A percentile compares a stretch with the other conserved stretches of the same genome.
These are phyloP conservation scores for Sparus aurata DNA, from an alignment of 2,797 vertebrate species.

Conservation along the genomic window DNA sequence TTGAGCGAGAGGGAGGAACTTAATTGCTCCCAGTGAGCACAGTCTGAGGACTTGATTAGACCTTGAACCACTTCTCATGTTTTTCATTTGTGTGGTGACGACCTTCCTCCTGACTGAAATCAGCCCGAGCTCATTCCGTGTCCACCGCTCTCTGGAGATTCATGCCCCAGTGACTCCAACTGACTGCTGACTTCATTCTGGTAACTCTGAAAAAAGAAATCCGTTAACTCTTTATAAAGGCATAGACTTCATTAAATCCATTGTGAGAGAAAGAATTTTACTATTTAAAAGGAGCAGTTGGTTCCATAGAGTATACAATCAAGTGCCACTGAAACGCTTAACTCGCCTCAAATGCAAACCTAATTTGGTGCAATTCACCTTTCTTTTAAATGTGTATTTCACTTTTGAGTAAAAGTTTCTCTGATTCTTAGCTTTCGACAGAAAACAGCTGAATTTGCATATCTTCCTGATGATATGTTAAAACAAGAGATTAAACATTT, in stretches of 20 bases:
- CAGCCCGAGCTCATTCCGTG: conserved; percentile 79
- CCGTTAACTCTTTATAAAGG: conserved; percentile 64
- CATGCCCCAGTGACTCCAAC: conserved; percentile 76
- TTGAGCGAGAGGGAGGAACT: conserved; percentile 79
- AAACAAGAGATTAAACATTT: conserved; percentile 23
- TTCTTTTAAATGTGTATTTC: not conserved
- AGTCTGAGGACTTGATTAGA: conserved; percentile 88
- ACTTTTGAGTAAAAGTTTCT: not conserved
- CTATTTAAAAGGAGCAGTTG: conserved; percentile 8
- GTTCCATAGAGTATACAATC: conserved; percentile 11
- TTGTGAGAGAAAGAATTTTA: conserved; percentile 23
- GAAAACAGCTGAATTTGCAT: conserved; percentile 26
- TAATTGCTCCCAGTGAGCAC: conserved; percentile 88
- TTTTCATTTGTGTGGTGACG: conserved; percentile 88
- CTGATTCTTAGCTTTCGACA: conserved; percentile 10
- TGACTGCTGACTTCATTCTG: conserved; percentile 79
- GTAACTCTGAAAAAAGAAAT: conserved; percentile 60
- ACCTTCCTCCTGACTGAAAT: conserved; percentile 85
- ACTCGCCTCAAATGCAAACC: not conserved
- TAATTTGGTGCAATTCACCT: conserved; percentile 1
- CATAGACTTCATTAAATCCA: conserved; percentile 60
- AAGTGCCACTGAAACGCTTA: conserved; percentile 20
- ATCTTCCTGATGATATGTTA: conserved; percentile 16
- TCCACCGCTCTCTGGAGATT: conserved; percentile 82
- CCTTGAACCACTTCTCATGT: conserved; percentile 87